phyloP scores from a whole-genome alignment of 1,140 invertebrate species.

The Formica selysi region DNA sequence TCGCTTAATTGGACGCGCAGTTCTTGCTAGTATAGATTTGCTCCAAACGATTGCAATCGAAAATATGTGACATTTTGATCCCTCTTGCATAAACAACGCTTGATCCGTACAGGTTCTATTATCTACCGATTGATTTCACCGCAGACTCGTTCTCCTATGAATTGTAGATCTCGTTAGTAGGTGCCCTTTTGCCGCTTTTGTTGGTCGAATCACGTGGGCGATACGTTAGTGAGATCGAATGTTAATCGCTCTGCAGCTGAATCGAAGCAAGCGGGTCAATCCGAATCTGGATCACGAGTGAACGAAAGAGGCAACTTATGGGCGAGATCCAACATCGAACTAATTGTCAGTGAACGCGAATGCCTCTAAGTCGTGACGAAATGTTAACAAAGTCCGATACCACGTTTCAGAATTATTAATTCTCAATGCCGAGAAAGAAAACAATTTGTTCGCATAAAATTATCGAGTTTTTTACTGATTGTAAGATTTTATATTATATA shows the following conservation, averaged over 20 bases:
- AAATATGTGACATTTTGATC: conserved; percentile 19
- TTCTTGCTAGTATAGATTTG: conserved; percentile 24
- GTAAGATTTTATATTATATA: not conserved
- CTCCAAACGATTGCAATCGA: not conserved
- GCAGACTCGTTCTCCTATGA: conserved; percentile 68
- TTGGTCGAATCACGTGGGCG: conserved; percentile 63
- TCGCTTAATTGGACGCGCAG: conserved; percentile 12
- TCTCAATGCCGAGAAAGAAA: not conserved
- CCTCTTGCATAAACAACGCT: not conserved
- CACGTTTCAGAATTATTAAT: not conserved
- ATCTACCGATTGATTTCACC: conserved; percentile 10
- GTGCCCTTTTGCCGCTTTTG: conserved; percentile 68
- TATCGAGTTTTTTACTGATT: not conserved
- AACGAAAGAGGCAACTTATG: conserved; percentile 41
- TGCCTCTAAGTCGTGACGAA: conserved; percentile 38
- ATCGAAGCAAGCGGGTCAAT: conserved; percentile 70
- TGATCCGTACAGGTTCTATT: not conserved
- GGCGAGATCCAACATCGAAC: conserved; percentile 4
- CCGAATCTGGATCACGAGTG: conserved; percentile 68
- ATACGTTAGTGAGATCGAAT: conserved; percentile 60
- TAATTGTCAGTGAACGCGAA: conserved; percentile 13
- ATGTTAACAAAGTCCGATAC: not conserved
- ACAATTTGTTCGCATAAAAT: not conserved
- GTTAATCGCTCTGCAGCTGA: conserved; percentile 18
- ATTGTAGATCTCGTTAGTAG: conserved; percentile 48